Conservation (phyloP, 2,797 vertebrate species). For the Sarcoramphus papa region DNA sequence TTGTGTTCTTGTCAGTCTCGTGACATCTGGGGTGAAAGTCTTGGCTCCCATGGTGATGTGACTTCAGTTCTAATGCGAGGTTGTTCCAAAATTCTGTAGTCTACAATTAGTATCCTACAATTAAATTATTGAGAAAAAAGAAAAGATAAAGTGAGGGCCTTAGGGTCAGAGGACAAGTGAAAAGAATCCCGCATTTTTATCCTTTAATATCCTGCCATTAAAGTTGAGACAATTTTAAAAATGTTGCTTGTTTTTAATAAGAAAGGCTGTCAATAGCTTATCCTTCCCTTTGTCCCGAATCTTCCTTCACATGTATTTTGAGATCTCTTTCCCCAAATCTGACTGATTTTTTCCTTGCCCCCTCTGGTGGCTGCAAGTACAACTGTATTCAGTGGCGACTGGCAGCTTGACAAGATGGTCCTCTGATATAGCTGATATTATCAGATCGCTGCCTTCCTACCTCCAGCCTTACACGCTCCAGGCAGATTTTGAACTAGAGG, state of each 20-base stretch:
- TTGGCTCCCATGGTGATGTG: not conserved
- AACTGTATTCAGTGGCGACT: not conserved
- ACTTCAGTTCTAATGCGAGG: not conserved
- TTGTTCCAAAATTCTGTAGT: not conserved
- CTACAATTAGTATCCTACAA: not conserved
- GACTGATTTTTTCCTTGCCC: not conserved
- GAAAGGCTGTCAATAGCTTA: not conserved
- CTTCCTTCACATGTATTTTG: not conserved
- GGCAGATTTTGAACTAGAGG: not conserved
- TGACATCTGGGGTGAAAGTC: not conserved
- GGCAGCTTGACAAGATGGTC: not conserved
- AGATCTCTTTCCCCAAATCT: not conserved
- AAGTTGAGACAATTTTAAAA: not conserved
- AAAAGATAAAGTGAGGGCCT: not conserved
- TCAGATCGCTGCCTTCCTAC: not conserved
- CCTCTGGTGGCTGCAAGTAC: not conserved
- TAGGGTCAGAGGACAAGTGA: not conserved
- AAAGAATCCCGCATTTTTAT: not conserved
- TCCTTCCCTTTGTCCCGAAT: not conserved
- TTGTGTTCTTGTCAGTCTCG: not conserved
- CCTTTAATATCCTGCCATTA: not conserved
- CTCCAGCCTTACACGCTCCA: not conserved
- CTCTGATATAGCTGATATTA: not conserved
- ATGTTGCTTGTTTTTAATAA: not conserved
- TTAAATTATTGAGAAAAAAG: not conserved